Evolutionary conservation across 2,113 vertebrate species (phyloP).

Genomic region (Hypanus sabinus): DNA sequence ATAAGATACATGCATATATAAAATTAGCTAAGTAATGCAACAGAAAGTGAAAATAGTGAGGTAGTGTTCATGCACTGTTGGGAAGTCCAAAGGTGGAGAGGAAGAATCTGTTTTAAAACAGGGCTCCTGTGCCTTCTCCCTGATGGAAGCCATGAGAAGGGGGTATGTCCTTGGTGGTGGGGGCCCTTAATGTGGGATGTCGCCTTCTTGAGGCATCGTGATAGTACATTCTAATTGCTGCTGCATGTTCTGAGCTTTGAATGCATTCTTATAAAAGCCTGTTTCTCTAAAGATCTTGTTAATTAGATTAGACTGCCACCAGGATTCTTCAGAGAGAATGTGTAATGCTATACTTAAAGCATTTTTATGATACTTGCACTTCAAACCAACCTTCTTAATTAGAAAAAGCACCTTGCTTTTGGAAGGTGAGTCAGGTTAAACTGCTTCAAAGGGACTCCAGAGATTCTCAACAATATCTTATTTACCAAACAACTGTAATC

Average conservation of each 20-base stretch:
- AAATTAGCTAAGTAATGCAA: no score
- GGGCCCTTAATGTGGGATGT: no score
- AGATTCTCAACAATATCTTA: neutral
- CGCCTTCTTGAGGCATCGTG: no score
- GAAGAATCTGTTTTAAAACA: no score
- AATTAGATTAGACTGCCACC: constrained; percentile 3
- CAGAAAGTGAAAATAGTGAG: no score
- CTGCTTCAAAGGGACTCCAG: neutral
- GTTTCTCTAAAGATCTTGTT: constrained; percentile 4
- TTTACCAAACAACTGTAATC: neutral
- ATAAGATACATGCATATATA: no score
- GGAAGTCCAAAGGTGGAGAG: no score
- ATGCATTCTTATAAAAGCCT: neutral
- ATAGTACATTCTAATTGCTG: neutral
- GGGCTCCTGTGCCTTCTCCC: no score
- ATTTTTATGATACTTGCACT: constrained; percentile 11
- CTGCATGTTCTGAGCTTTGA: neutral
- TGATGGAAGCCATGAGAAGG: no score
- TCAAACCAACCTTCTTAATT: neutral
- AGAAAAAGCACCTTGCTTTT: neutral
- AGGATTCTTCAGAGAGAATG: neutral
- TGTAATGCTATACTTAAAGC: neutral
- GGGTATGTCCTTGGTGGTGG: no score
- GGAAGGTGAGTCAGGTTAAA: constrained; percentile 16
- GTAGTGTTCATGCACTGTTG: no score